A percentile compares a stretch with the other conserved stretches of the same genome.
phyloP scores from a whole-genome alignment of 2,888 invertebrate species.

The Ophioninae sp. region DNA sequence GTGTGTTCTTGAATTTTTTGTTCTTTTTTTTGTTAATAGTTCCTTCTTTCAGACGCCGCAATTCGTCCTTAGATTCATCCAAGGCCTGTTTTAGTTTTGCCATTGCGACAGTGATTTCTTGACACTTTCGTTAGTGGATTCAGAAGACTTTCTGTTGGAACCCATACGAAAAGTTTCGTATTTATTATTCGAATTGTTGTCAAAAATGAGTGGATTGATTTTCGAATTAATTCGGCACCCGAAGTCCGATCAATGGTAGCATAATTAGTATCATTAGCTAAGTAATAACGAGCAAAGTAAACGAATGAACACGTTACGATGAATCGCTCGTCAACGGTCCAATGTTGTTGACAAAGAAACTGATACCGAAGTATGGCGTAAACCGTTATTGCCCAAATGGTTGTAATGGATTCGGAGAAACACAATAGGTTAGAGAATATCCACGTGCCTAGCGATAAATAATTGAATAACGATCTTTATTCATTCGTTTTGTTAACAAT shows the following conservation, averaged over 20 bases:
- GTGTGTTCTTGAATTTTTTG: slow-evolving; percentile 70
- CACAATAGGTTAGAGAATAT: not conserved
- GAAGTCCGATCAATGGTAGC: not conserved
- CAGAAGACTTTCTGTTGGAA: not conserved
- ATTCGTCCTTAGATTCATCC: not conserved
- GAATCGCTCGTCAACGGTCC: not conserved
- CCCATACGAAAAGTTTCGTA: not conserved
- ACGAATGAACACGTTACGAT: not conserved
- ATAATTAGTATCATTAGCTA: not conserved
- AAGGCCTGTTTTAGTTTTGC: slow-evolving; percentile 38
- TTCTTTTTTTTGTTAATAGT: slow-evolving; percentile 67
- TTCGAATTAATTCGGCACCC: not conserved
- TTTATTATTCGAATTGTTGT: too few relatives aligned
- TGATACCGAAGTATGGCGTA: not conserved
- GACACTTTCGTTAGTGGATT: not conserved
- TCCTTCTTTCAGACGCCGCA: slow-evolving; percentile 60
- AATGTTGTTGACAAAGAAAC: not conserved
- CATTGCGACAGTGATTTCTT: slow-evolving; percentile 31
- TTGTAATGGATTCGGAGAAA: not conserved
- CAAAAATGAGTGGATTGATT: not conserved
- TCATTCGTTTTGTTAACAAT: not conserved
- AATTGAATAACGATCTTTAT: not conserved
- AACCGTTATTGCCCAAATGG: not conserved
- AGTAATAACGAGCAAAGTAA: not conserved
- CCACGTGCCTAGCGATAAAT: not conserved